Percentiles rank a stretch among this genome's conserved stretches.
These are phyloP conservation scores for Istiophorus platypterus DNA, from an alignment of 2,113 vertebrate species.

Conservation along the genomic window DNA sequence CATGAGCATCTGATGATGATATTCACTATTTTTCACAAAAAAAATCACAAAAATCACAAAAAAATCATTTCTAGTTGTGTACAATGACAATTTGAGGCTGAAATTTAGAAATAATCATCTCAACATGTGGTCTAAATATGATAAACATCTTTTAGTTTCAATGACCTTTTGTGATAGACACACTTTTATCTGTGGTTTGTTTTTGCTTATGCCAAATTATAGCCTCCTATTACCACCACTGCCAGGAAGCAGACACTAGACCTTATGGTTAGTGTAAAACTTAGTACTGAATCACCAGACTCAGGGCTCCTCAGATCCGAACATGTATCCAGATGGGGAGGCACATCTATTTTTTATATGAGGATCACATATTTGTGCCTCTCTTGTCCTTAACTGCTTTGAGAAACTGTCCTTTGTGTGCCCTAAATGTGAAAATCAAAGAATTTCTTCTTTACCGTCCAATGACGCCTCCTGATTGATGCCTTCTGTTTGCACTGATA, in stretches of 20 bases:
- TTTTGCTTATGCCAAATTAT: neutral
- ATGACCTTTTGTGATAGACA: neutral
- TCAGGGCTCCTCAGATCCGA: constrained; percentile 2
- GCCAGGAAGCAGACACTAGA: neutral
- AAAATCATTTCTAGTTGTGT: too few species aligned
- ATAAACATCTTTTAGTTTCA: neutral
- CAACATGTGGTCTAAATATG: neutral
- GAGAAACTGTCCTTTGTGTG: neutral
- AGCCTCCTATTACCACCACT: neutral
- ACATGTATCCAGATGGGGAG: neutral
- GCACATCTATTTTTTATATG: constrained; percentile 12
- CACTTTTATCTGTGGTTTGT: neutral
- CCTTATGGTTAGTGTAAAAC: neutral
- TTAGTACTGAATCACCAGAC: neutral
- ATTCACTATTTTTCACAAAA: too few species aligned
- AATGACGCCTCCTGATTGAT: constrained; percentile 66
- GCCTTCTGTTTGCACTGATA: constrained; percentile 65
- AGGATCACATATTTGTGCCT: constrained; percentile 14
- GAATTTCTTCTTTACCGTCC: constrained; percentile 36
- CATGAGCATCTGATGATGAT: too few species aligned
- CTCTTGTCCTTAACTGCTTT: constrained; percentile 27
- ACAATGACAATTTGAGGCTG: neutral
- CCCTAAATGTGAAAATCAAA: constrained; percentile 37
- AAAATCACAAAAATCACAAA: too few species aligned
- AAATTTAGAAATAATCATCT: neutral